Conservation (phyloP, 2,888 invertebrate species). For the Rhodophaea formosa region DNA sequence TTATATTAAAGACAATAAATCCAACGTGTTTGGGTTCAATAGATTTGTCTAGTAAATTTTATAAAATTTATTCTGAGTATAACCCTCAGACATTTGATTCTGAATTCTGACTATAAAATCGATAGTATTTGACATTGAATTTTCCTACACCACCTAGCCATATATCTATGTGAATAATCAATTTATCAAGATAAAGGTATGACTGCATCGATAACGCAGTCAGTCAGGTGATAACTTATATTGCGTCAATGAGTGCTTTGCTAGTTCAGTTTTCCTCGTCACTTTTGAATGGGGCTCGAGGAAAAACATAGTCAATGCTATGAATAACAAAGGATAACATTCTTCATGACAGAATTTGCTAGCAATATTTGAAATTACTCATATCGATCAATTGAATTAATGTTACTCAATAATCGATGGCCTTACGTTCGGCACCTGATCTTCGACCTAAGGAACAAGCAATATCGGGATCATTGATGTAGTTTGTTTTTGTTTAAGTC, state of each 20-base stretch:
- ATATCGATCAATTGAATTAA: background rate
- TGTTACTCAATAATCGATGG: too few relatives aligned
- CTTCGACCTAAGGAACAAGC: too few relatives aligned
- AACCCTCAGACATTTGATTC: too few relatives aligned
- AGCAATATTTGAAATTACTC: background rate
- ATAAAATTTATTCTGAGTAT: too few relatives aligned
- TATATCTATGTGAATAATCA: conserved; percentile 13
- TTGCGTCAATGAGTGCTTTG: background rate
- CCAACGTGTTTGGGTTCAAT: too few relatives aligned
- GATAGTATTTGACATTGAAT: background rate
- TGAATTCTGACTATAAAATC: background rate
- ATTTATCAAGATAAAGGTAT: conserved; percentile 6
- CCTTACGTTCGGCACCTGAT: too few relatives aligned
- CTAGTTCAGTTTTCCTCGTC: background rate
- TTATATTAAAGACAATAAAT: too few relatives aligned
- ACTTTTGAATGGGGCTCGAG: background rate
- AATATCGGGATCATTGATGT: too few relatives aligned
- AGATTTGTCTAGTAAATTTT: too few relatives aligned
- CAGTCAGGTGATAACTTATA: conserved; percentile 4
- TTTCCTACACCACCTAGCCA: background rate
- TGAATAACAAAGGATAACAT: background rate
- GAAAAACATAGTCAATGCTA: background rate
- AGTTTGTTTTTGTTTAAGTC: too few relatives aligned
- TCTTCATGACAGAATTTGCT: background rate
- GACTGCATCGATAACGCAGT: conserved; percentile 15